These are phyloP conservation scores for Drusus annulatus DNA, from an alignment of 1,140 invertebrate genomes.

Conservation along the genomic window DNA sequence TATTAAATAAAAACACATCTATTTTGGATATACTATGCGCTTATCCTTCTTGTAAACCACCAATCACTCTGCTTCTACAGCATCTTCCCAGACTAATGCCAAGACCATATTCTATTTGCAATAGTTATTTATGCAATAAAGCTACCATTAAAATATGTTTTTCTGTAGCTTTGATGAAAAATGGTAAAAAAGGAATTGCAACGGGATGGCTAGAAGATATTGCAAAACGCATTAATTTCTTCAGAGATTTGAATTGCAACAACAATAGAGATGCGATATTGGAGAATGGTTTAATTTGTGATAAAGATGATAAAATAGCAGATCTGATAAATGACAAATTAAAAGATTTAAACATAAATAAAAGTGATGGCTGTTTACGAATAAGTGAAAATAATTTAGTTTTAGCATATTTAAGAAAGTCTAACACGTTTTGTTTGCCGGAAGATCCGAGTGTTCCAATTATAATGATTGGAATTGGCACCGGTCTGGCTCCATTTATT, in stretches of 20 bases:
- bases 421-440: conserved; percentile 73
- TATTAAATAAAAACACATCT: conserved; percentile 73
- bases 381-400: conserved; percentile 57
- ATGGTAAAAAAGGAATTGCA: conserved; percentile 76
- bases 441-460: conserved; percentile 73
- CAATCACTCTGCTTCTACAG: conserved; percentile 78
- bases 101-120: conserved; percentile 86
- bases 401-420: conserved; percentile 77
- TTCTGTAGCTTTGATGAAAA: conserved; percentile 74
- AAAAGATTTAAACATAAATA: background rate
- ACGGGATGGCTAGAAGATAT: conserved; percentile 76
- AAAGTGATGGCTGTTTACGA: background rate
- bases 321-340: background rate
- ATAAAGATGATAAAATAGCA: background rate
- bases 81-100: conserved; percentile 82
- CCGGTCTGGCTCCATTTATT: conserved; percentile 87
- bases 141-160: conserved; percentile 78
- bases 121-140: conserved; percentile 71
- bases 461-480: conserved; percentile 87
- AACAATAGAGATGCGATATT: background rate
- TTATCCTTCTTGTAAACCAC: conserved; percentile 77
- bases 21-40: conserved; percentile 78
- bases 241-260: background rate
- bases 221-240: conserved; percentile 21
- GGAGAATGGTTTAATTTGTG: background rate